Conservation (phyloP, 1,140 invertebrate species). For the Ceratina japonica region DNA sequence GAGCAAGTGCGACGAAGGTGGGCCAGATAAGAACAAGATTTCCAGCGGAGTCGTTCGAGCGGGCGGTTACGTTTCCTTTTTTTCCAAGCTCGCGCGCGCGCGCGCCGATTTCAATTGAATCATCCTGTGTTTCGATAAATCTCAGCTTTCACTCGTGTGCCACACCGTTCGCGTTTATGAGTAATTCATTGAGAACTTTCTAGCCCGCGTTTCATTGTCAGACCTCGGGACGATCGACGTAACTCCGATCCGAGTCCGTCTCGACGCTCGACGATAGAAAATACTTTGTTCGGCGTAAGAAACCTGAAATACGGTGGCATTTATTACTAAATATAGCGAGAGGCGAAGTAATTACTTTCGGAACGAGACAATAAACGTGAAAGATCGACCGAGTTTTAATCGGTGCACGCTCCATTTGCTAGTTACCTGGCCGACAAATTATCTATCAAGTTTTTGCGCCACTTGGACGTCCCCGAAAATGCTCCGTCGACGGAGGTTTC, state of each 20-base stretch:
- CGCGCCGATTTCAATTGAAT: slow-evolving; percentile 33
- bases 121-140: slow-evolving; percentile 36
- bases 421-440: slow-evolving; percentile 5
- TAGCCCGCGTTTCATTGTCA: background rate
- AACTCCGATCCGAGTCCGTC: too few species aligned
- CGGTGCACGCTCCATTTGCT: slow-evolving; percentile 15
- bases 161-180: slow-evolving; percentile 7
- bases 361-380: background rate
- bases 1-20: slow-evolving; percentile 8
- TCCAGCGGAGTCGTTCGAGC: slow-evolving; percentile 22
- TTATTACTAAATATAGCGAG: too few species aligned
- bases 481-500: background rate
- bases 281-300: too few species aligned
- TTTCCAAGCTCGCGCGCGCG: slow-evolving; percentile 23
- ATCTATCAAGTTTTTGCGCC: slow-evolving; percentile 7
- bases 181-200: slow-evolving; percentile 31
- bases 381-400: slow-evolving; percentile 22
- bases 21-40: slow-evolving; percentile 17
- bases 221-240: too few species aligned
- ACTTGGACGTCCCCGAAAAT: background rate
- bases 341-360: background rate
- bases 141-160: background rate
- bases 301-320: too few species aligned
- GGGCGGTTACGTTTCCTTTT: slow-evolving; percentile 29
- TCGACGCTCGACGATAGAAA: too few species aligned